These are phyloP conservation scores for Drosophila nr. perissopoda DNA, from an alignment of 2,888 invertebrate genomes.

Conservation along the genomic window DNA sequence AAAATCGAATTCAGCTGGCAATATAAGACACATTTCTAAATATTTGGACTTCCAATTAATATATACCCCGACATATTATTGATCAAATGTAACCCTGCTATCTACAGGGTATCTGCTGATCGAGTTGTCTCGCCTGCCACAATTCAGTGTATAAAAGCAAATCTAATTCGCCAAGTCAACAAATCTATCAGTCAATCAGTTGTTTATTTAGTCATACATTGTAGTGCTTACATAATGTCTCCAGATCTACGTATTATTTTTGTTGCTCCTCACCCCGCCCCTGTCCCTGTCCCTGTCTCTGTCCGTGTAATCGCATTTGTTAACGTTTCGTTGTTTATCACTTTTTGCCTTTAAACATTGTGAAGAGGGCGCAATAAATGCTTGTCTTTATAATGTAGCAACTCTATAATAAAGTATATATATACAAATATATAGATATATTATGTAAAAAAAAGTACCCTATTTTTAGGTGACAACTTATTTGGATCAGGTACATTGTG, in stretches of 20 bases:
- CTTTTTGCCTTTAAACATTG: neutral
- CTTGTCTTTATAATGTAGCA: neutral
- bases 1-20: neutral
- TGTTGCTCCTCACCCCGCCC: neutral
- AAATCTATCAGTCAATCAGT: slow-evolving; percentile 5
- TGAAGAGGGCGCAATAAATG: neutral
- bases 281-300: neutral
- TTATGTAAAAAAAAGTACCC: too few species aligned
- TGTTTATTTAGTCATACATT: slow-evolving; percentile 3
- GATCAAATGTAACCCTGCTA: neutral
- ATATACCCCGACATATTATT: neutral
- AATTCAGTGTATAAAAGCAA: neutral
- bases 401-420: neutral
- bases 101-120: neutral
- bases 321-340: neutral
- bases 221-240: slow-evolving; percentile 38
- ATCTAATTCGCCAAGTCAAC: slow-evolving; percentile 12
- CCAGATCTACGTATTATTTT: slow-evolving; percentile 37
- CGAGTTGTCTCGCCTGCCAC: neutral
- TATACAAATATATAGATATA: neutral
- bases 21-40: neutral
- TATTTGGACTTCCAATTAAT: neutral
- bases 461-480: too few species aligned
- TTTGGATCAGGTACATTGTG: too few species aligned
- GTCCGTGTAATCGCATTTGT: neutral